phyloP scores from a whole-genome alignment of 2,113 vertebrate genomes.

The Oryzias celebensis region DNA sequence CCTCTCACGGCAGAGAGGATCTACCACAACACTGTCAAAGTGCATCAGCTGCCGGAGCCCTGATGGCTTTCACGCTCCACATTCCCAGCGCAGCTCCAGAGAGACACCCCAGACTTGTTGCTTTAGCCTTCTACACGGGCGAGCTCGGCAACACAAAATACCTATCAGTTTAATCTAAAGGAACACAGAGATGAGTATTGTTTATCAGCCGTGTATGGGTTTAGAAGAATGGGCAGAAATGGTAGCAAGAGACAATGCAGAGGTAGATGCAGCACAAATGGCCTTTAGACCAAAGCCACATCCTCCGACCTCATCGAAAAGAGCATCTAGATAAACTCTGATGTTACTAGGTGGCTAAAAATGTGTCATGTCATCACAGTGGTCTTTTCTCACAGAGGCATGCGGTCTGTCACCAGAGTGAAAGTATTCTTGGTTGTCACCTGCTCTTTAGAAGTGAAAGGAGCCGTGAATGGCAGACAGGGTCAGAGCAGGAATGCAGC shows the following conservation, averaged over 20 bases:
- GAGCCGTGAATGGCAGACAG: conserved; percentile 30
- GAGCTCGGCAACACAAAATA: conserved; percentile 46
- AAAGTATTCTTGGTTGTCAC: conserved; percentile 67
- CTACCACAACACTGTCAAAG: conserved; percentile 75
- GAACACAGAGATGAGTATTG: conserved; percentile 48
- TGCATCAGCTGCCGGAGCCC: conserved; percentile 53
- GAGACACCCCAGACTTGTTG: conserved; percentile 60
- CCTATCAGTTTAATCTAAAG: conserved; percentile 47
- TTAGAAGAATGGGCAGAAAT: conserved; percentile 57
- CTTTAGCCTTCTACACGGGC: conserved; percentile 59
- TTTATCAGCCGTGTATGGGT: conserved; percentile 43
- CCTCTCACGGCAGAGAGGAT: conserved; percentile 64
- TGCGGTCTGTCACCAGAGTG: conserved; percentile 36
- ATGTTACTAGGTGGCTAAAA: conserved; percentile 21
- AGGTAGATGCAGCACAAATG: conserved; percentile 44
- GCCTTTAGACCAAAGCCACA: conserved; percentile 28
- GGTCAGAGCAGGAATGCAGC: conserved; percentile 57
- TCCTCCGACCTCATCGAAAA: conserved; percentile 38
- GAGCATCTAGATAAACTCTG: conserved; percentile 16
- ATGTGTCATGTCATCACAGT: conserved; percentile 37
- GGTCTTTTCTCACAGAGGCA: conserved; percentile 25
- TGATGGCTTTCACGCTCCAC: conserved; percentile 56
- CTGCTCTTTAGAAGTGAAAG: conserved; percentile 59
- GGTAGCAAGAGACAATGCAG: conserved; percentile 47
- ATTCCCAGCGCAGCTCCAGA: conserved; percentile 42